phyloP scores from a whole-genome alignment of 1,140 invertebrate species.

The Drosophila subobscura region DNA sequence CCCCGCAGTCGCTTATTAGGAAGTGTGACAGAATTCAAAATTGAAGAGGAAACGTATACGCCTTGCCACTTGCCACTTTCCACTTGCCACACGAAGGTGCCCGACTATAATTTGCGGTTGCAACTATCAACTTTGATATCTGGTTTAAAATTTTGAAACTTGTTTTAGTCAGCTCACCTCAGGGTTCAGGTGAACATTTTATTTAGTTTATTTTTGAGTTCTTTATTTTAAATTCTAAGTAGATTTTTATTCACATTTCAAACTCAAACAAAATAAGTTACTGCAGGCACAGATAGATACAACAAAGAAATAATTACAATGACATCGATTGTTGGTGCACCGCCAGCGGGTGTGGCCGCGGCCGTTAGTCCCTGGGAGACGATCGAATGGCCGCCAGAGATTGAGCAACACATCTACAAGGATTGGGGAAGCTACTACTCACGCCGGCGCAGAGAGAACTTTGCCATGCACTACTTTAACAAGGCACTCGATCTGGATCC shows the following conservation, averaged over 20 bases:
- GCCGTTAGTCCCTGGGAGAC: conserved; percentile 50
- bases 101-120: conserved; percentile 10
- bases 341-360: conserved; percentile 12
- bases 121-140: not conserved
- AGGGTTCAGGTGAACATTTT: too few species aligned
- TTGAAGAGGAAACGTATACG: conserved; percentile 70
- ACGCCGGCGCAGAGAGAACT: conserved; percentile 58
- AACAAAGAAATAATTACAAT: conserved; percentile 32
- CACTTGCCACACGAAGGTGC: conserved; percentile 45
- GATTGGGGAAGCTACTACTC: conserved; percentile 77
- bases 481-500: conserved; percentile 58
- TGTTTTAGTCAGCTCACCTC: not conserved
- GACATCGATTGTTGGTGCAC: conserved; percentile 59
- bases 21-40: conserved; percentile 78
- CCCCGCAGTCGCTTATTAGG: conserved; percentile 59
- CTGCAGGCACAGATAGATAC: too few species aligned
- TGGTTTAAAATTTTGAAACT: not conserved
- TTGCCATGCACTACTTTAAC: conserved; percentile 66
- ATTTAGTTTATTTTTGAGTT: not conserved
- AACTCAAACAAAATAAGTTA: too few species aligned
- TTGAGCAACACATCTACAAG: conserved; percentile 62
- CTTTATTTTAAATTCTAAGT: conserved; percentile 12
- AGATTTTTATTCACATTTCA: too few species aligned
- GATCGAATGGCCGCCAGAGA: conserved; percentile 62
- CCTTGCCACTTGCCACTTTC: conserved; percentile 53